phyloP scores from a whole-genome alignment of 2,888 invertebrate species.

The Octonoba sinensis region DNA sequence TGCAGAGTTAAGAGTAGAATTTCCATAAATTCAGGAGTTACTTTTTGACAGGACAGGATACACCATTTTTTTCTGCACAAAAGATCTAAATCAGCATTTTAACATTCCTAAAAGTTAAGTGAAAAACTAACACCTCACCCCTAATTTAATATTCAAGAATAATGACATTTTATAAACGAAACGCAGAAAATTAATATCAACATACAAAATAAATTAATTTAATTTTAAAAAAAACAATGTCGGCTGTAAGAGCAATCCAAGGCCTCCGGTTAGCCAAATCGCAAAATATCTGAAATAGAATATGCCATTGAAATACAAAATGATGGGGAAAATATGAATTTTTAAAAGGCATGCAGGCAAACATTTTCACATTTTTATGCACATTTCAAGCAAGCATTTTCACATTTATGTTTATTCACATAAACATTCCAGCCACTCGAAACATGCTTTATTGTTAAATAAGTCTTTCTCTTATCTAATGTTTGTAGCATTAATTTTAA shows the following conservation, averaged over 20 bases:
- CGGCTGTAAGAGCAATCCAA: conserved; percentile 14
- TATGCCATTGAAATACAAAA: conserved; percentile 33
- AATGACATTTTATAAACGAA: neutral
- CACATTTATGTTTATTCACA: neutral
- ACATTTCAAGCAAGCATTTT: neutral
- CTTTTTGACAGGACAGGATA: no score
- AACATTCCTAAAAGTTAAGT: no score
- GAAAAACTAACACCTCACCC: no score
- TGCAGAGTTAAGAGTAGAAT: no score
- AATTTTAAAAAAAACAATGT: conserved; percentile 16
- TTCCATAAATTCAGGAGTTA: no score
- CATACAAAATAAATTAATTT: conserved; percentile 1
- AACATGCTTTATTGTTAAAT: no score
- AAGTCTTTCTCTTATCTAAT: no score
- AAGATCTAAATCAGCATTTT: no score
- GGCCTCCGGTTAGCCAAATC: conserved; percentile 25
- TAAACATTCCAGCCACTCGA: neutral
- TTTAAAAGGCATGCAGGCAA: neutral
- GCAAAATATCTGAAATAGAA: conserved; percentile 51
- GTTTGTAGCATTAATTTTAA: no score
- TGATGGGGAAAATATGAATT: conserved; percentile 1
- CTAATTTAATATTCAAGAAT: no score
- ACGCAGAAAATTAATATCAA: neutral
- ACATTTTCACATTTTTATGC: neutral
- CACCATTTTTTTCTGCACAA: no score